Evolutionary conservation across 2,888 invertebrate genomes (phyloP), one percentile per base, ranked within the genome.

Genomic region (Eilema depressum): DNA sequence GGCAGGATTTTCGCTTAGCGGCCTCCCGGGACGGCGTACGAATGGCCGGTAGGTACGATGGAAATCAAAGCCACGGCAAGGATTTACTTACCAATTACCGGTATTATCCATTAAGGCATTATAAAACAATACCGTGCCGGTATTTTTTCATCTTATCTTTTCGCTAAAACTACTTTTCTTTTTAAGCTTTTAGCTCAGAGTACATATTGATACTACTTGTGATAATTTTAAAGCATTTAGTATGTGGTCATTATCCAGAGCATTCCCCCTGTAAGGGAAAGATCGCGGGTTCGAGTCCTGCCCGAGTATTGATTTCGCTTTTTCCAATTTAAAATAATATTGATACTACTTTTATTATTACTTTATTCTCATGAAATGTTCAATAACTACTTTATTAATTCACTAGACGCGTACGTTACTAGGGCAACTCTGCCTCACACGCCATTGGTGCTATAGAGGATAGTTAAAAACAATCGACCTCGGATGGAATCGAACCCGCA

Each of bases 1-100:
- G 23, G 23, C 17, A 37, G 63, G 8, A 37, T 63, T 37, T 37
- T 37, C 37, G 23, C 23, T 33, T 33, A 62, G 37, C 33, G 14
- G 23, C 23, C 62, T 33, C 33, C 33, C 14, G 62, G 23, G 37
- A 23, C 37, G 37, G 23, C n/a, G n/a, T 14, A 56, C 30, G 25
- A 41, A 41, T 63, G 20, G 26, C 41, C 33, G 30, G 3, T n/a
- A 37, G 30, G 3, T n/a, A 37, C 25, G 41, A 60, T 66, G 60
- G 20, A 66, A 41, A 66, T 23, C n/a, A 28, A 47, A 47, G 41
- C 47, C 23, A 14, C 26, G 41, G 60, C 25, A n/a, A 26, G 41
- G 41, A 60, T 33, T 56, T 66, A 30, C 66, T 66, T 37, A 26
- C n/a, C 53, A 53, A 53, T 53, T 53, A 53, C 53, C 53, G 53